Base-by-base conservation (phyloP, 2,888 invertebrate genomes). In the Patella ulyssiponensis region DNA sequence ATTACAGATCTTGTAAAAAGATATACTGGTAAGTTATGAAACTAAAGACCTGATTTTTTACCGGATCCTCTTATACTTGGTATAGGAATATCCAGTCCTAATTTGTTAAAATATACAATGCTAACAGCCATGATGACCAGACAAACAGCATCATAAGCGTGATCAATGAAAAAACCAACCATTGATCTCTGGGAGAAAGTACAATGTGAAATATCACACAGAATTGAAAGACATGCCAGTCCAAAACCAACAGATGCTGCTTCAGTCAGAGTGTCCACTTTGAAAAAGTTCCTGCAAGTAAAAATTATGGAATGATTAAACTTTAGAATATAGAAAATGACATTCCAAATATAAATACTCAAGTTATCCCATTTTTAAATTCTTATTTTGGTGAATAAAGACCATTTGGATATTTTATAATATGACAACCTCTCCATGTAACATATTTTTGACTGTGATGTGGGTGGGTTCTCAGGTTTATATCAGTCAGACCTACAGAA, bases 191-290 rank as follows among this genome's bases (percentile, higher is more conserved):
- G 73, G 54, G 80, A 76, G 77, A 84, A 86, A 69, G 80, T 77
- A n/a, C 81, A 78, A 71, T 86, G 86, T 12, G 84, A 81, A 11
- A 84, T 70, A 75, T 86, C 84, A n/a, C 77, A 74, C 53, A 86
- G 77, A 9, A 80, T 74, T 5, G 77, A 20, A 2, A 84, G 75
- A 0, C 80, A 72, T 12, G 81, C 76, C 78, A 86, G 77, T 4
- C 81, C 84, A 12, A 80, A 79, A 7, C 82, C 82, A 27, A 84
- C 82, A 77, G 83, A 82, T 11, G 83, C 77, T 3, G 82, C 84
- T n/a, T 78, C 71, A 33, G 78, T 52, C 33, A 85, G 58, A 7
- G 76, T 75, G 71, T 82, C 79, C 51, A 86, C 82, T 20, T 82
- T 82, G 56, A 86, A 81, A 72, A 82, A 84, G 14, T 80, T 79